Percentiles rank a stretch among this genome's conserved stretches.
phyloP scores from a whole-genome alignment of 1,140 invertebrate species.

The Phthorimaea operculella region DNA sequence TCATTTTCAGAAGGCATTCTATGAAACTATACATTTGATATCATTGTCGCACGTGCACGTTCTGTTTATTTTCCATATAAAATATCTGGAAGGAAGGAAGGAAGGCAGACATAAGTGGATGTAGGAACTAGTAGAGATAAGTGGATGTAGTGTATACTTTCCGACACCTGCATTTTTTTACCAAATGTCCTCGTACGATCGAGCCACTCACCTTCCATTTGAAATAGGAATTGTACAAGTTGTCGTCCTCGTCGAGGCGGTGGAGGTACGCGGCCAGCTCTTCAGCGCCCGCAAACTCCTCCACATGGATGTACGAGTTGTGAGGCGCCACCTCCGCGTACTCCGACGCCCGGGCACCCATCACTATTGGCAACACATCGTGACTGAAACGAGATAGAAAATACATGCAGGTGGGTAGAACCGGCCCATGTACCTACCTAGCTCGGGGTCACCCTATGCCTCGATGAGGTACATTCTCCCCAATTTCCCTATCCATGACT shows the following conservation, averaged over 20 bases:
- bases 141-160: too few species aligned
- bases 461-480: not conserved
- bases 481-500: not conserved
- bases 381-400: constrained; percentile 71
- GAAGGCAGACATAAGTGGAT: too few species aligned
- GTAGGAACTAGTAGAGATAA: too few species aligned
- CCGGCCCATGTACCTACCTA: not conserved
- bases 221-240: constrained; percentile 93
- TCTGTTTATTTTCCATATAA: too few species aligned
- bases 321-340: constrained; percentile 89
- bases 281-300: constrained; percentile 89
- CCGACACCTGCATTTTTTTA: too few species aligned
- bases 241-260: constrained; percentile 85
- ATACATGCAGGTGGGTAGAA: not conserved
- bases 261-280: constrained; percentile 89
- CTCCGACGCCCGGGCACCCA: constrained; percentile 92
- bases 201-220: constrained; percentile 78
- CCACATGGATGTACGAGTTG: constrained; percentile 91
- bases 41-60: too few species aligned
- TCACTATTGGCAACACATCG: constrained; percentile 91
- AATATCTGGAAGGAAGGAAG: too few species aligned
- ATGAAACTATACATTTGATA: too few species aligned
- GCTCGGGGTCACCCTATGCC: not conserved
- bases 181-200: not conserved
- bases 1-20: too few species aligned